Evolutionary conservation across 2,797 vertebrate genomes (phyloP).

Genomic region (Ctenopoma multispine): DNA sequence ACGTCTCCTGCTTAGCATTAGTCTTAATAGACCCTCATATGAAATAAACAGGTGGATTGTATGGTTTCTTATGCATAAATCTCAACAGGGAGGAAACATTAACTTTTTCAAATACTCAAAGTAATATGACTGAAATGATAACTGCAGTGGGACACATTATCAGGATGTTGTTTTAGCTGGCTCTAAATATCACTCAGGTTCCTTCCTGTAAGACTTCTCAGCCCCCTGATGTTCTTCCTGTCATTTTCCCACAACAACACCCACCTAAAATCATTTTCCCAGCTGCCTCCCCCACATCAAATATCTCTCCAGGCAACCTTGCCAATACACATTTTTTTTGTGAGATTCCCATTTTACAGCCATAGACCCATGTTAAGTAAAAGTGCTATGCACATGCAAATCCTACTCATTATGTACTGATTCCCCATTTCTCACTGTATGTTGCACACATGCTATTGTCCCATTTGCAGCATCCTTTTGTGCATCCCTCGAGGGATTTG

Average conservation of each 20-base stretch:
- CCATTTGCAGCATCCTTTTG: conserved; percentile 14
- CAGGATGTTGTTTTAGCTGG: conserved; percentile 70
- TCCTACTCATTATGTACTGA: conserved; percentile 50
- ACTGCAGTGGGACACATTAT: conserved; percentile 41
- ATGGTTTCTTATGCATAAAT: conserved; percentile 44
- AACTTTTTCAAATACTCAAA: conserved; percentile 22
- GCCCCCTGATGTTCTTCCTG: conserved; percentile 68
- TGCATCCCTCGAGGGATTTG: conserved; percentile 29
- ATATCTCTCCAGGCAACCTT: conserved; percentile 60
- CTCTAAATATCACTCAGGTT: conserved; percentile 46
- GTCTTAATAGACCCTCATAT: conserved; percentile 23
- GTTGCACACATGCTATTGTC: conserved; percentile 23
- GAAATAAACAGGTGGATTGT: conserved; percentile 52
- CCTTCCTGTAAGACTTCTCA: conserved; percentile 48
- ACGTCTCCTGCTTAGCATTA: conserved; percentile 12
- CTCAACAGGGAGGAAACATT: conserved; percentile 38
- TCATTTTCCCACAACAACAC: conserved; percentile 67
- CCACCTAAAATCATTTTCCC: conserved; percentile 67
- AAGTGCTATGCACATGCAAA: conserved; percentile 59
- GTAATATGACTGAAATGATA: conserved; percentile 44
- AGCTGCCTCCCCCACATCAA: conserved; percentile 58
- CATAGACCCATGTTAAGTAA: conserved; percentile 41
- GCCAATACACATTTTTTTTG: conserved; percentile 45
- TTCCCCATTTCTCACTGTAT: conserved; percentile 25
- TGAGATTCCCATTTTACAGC: conserved; percentile 49